phyloP scores from a whole-genome alignment of 2,888 invertebrate genomes.

The Apodemia mormo region DNA sequence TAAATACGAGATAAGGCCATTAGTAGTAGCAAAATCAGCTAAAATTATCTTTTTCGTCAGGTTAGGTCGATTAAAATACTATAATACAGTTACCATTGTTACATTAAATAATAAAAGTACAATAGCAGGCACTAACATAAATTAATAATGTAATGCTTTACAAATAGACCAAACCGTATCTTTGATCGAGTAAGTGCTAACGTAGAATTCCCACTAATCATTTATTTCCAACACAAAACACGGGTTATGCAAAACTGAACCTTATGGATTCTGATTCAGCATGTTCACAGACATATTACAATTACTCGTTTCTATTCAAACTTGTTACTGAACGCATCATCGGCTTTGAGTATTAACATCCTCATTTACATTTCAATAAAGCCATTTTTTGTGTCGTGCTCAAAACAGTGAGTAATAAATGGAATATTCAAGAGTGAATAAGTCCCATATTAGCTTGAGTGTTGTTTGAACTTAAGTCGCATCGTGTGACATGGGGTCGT shows the following conservation, averaged over 20 bases:
- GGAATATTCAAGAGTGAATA: conserved; percentile 48
- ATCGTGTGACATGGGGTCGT: conserved; percentile 67
- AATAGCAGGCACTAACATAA: background rate
- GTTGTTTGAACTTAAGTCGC: conserved; percentile 66
- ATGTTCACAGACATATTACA: conserved; percentile 37
- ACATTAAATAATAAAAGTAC: background rate
- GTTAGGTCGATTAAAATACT: no score
- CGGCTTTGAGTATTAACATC: conserved; percentile 45
- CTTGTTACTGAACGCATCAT: conserved; percentile 39
- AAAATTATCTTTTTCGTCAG: no score
- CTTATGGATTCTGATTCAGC: conserved; percentile 44
- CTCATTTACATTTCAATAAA: conserved; percentile 42
- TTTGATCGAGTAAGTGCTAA: conserved; percentile 50
- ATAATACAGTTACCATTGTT: no score
- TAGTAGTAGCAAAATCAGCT: no score
- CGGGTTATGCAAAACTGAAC: conserved; percentile 46
- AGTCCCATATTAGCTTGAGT: conserved; percentile 63
- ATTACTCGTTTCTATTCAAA: conserved; percentile 38
- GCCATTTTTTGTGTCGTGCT: conserved; percentile 38
- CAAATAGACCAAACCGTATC: conserved; percentile 45
- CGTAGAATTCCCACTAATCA: conserved; percentile 51
- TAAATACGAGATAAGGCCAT: no score
- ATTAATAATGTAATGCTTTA: background rate
- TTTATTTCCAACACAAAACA: conserved; percentile 45
- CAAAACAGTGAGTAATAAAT: conserved; percentile 38